Evolutionary conservation across 2,797 vertebrate species (phyloP).

Genomic region (Muscicapa striata): DNA sequence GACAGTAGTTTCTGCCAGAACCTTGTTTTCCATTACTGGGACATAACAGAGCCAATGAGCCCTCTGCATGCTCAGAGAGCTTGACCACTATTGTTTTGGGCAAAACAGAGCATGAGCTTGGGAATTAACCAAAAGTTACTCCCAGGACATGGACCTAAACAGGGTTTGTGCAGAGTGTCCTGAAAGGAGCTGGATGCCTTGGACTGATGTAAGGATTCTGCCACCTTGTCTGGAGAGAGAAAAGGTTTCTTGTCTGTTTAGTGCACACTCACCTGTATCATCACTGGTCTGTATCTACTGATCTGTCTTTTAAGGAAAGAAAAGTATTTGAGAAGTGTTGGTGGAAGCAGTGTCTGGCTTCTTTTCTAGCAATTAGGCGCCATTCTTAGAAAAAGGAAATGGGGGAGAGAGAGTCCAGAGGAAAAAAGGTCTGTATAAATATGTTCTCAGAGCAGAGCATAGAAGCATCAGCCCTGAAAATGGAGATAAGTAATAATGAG

Average conservation of each 20-base stretch:
- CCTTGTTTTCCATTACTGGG: not conserved
- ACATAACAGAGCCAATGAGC: not conserved
- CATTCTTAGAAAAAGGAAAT: not conserved
- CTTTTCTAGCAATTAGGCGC: not conserved
- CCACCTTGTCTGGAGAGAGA: not conserved
- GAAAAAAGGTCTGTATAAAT: not conserved
- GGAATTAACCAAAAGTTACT: not conserved
- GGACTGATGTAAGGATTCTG: not conserved
- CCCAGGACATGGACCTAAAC: not conserved
- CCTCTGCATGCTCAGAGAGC: not conserved
- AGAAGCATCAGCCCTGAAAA: not conserved
- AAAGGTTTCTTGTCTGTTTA: not conserved
- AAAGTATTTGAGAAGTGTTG: not conserved
- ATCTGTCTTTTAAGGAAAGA: not conserved
- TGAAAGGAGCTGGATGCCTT: not conserved
- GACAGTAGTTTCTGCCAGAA: not conserved
- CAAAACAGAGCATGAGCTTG: not conserved
- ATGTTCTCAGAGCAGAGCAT: not conserved
- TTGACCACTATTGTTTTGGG: not conserved
- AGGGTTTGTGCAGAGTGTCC: not conserved
- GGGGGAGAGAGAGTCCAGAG: accelerated
- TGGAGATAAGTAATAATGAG: not conserved
- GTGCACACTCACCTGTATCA: not conserved
- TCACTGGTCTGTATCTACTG: not conserved
- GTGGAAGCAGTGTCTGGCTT: not conserved